Evolutionary conservation across 2,113 vertebrate species (phyloP).

Genomic region (Catharus minimus): DNA sequence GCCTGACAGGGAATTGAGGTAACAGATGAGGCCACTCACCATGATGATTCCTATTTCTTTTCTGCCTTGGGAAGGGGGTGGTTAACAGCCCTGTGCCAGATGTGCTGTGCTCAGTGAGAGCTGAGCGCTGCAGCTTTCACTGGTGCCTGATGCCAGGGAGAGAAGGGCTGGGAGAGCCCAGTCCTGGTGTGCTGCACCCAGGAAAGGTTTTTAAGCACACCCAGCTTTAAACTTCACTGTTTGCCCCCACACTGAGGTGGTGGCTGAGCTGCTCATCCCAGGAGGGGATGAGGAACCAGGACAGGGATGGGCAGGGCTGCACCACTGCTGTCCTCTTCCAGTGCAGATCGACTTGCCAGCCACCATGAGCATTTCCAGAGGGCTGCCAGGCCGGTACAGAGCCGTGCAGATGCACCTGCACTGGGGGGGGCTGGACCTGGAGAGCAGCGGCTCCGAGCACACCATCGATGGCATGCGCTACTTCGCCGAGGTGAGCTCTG

Average conservation of each 20-base stretch:
- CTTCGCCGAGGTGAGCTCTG: conserved; percentile 80
- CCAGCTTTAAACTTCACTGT: not conserved
- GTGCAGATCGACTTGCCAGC: conserved; percentile 86
- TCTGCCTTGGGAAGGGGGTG: not conserved
- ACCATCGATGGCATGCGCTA: conserved; percentile 86
- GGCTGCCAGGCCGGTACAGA: conserved; percentile 73
- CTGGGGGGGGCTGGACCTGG: conserved; percentile 85
- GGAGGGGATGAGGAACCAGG: not conserved
- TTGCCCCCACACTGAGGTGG: fast-evolving
- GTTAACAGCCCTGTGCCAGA: not conserved
- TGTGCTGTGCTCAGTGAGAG: not conserved
- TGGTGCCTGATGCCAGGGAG: too few species aligned
- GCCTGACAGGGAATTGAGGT: not conserved
- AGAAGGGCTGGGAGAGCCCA: not conserved
- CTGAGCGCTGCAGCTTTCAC: not conserved
- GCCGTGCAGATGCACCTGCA: conserved; percentile 92
- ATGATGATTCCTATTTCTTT: not conserved
- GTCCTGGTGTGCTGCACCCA: not conserved
- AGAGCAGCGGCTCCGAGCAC: conserved; percentile 89
- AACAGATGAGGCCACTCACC: not conserved
- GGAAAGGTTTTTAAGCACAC: not conserved
- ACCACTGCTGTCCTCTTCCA: not conserved
- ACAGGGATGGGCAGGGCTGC: fast-evolving
- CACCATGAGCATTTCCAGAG: conserved; percentile 77
- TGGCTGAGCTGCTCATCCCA: fast-evolving